Evolutionary conservation across 2,888 invertebrate genomes (phyloP).

Genomic region (Xanthia togata): DNA sequence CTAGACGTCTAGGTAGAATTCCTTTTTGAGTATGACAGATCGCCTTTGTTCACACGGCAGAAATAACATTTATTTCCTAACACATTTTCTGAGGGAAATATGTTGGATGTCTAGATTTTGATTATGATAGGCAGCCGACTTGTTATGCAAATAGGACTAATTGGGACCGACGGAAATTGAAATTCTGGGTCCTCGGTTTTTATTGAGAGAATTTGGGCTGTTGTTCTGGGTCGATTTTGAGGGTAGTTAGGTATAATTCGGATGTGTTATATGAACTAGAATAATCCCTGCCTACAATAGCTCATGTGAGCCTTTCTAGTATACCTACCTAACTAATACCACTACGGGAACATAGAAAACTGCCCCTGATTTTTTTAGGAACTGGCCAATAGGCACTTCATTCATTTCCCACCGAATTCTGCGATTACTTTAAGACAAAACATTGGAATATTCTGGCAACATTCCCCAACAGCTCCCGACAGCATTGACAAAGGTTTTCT

Average conservation of each 20-base stretch:
- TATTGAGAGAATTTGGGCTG: constrained; percentile 29
- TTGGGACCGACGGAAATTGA: constrained; percentile 45
- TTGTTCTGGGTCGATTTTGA: constrained; percentile 7
- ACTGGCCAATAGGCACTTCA: too few relatives aligned
- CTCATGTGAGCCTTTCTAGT: background rate
- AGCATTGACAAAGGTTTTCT: constrained; percentile 54
- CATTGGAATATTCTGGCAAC: constrained; percentile 2
- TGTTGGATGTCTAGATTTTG: constrained; percentile 51
- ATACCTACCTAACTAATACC: background rate
- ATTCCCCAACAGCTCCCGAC: constrained; percentile 11
- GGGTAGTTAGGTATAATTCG: background rate
- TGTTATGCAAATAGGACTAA: constrained; percentile 47
- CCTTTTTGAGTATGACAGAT: constrained; percentile 79
- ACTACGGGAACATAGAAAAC: background rate
- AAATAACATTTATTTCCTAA: constrained; percentile 52
- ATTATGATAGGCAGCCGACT: constrained; percentile 49
- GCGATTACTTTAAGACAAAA: constrained; percentile 5
- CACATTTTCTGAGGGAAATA: constrained; percentile 37
- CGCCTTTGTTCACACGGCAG: constrained; percentile 63
- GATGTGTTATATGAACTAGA: background rate
- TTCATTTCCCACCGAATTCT: background rate
- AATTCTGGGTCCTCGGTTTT: constrained; percentile 38
- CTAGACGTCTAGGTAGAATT: constrained; percentile 69
- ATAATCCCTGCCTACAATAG: background rate
- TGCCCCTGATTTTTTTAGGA: background rate